Evolutionary conservation across 2,113 vertebrate genomes (phyloP).

Genomic region (Cephalopterus ornatus): DNA sequence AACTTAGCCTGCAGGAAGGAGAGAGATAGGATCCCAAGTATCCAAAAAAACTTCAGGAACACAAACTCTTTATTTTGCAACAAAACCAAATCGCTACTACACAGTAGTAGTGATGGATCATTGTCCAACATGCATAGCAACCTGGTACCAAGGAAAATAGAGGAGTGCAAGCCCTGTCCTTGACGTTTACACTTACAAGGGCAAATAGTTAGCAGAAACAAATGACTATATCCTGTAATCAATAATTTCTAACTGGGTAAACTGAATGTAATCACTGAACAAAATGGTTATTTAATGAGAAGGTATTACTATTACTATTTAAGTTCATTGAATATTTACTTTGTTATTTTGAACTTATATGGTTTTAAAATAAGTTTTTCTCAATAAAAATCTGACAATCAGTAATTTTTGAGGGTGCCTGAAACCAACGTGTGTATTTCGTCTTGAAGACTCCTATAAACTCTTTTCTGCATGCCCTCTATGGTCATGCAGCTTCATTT

Average conservation of each 20-base stretch:
- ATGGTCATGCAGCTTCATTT: not conserved
- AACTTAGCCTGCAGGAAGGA: not conserved
- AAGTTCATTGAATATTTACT: not conserved
- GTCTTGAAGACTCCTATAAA: not conserved
- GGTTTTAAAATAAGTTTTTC: not conserved
- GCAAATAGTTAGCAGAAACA: conserved; percentile 24
- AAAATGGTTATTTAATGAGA: conserved; percentile 31
- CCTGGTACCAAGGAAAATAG: not conserved
- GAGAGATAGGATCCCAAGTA: not conserved
- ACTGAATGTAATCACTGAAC: conserved; percentile 24
- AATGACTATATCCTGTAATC: conserved; percentile 33
- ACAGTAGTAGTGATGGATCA: too few relatives aligned
- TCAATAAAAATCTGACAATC: not conserved
- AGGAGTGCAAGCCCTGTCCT: not conserved
- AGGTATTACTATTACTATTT: not conserved
- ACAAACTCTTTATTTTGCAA: not conserved
- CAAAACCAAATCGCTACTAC: too few relatives aligned
- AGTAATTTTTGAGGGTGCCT: not conserved
- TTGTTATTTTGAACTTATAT: not conserved
- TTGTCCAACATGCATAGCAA: not conserved
- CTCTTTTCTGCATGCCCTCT: not conserved
- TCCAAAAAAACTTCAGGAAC: not conserved
- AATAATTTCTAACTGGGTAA: conserved; percentile 28
- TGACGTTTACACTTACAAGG: conserved; percentile 16
- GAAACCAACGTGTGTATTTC: not conserved